Evolutionary conservation across 2,113 vertebrate species (phyloP).

Genomic region (Suncus etruscus): DNA sequence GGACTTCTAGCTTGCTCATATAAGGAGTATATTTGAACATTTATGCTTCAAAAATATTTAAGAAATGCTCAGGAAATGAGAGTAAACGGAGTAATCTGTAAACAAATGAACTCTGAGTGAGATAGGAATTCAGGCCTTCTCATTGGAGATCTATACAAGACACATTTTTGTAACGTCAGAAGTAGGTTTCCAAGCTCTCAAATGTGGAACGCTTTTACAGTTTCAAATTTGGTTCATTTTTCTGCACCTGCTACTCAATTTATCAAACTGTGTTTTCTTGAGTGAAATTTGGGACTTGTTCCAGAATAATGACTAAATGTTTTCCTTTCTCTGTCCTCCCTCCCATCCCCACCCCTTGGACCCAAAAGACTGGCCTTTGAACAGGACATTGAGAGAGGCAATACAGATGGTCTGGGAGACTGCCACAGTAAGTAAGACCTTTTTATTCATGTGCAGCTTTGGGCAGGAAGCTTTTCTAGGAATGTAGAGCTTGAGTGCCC

Average conservation of each 20-base stretch:
- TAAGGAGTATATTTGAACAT: background rate
- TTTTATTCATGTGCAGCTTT: conserved; percentile 84
- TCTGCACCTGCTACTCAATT: conserved; percentile 61
- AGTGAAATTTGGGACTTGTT: conserved; percentile 54
- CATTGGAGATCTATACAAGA: background rate
- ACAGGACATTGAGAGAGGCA: conserved; percentile 97
- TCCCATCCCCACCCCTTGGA: background rate
- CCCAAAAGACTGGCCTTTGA: conserved; percentile 94
- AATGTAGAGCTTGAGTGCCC: conserved; percentile 34
- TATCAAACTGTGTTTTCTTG: conserved; percentile 52
- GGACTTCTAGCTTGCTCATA: background rate
- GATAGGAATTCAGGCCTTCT: conserved; percentile 13
- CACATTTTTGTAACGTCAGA: conserved; percentile 56
- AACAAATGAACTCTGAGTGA: conserved; percentile 15
- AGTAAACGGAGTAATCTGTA: conserved; percentile 38
- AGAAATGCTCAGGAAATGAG: conserved; percentile 30
- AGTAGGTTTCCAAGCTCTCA: conserved; percentile 54
- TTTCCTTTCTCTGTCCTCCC: conserved; percentile 83
- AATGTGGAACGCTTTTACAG: background rate
- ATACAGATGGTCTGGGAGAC: conserved; percentile 99
- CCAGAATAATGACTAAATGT: conserved; percentile 85
- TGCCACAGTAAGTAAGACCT: conserved; percentile 98
- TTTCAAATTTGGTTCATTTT: background rate
- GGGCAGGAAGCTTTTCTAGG: conserved; percentile 80
- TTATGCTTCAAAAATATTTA: conserved; percentile 36